phyloP scores from a whole-genome alignment of 2,113 vertebrate genomes.

The Clinocottus analis region DNA sequence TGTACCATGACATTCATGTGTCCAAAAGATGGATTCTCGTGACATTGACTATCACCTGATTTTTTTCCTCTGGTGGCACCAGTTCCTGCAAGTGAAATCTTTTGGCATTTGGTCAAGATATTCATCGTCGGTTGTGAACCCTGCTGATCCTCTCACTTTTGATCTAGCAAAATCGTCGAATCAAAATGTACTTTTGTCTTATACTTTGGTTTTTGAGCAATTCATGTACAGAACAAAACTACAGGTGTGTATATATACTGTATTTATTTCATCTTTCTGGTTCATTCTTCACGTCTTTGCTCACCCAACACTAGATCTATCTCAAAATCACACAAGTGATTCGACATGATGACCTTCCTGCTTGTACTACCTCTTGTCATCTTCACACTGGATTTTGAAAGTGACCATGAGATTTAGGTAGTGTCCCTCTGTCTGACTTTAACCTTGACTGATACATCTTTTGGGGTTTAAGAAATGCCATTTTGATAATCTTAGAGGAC shows the following conservation, averaged over 20 bases:
- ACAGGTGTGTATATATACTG: too few relatives aligned
- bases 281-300: not conserved
- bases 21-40: not conserved
- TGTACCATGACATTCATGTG: not conserved
- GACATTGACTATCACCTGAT: not conserved
- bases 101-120: not conserved
- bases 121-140: not conserved
- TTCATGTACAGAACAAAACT: too few relatives aligned
- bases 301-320: not conserved
- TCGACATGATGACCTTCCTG: not conserved
- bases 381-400: not conserved
- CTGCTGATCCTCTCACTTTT: not conserved
- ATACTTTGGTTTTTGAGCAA: too few relatives aligned
- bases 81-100: not conserved
- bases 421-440: not conserved
- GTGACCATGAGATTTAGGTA: not conserved
- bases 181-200: not conserved
- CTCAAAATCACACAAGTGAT: not conserved
- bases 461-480: not conserved
- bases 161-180: not conserved
- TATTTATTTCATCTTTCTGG: too few relatives aligned
- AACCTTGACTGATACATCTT: slow-evolving; percentile 1
- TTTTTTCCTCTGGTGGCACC: not conserved
- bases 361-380: not conserved
- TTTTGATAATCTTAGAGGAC: slow-evolving; percentile 25